A percentile compares a stretch with the other conserved stretches of the same genome.
phyloP scores from a whole-genome alignment of 2,888 invertebrate species.

The Tenthredo mesomela region DNA sequence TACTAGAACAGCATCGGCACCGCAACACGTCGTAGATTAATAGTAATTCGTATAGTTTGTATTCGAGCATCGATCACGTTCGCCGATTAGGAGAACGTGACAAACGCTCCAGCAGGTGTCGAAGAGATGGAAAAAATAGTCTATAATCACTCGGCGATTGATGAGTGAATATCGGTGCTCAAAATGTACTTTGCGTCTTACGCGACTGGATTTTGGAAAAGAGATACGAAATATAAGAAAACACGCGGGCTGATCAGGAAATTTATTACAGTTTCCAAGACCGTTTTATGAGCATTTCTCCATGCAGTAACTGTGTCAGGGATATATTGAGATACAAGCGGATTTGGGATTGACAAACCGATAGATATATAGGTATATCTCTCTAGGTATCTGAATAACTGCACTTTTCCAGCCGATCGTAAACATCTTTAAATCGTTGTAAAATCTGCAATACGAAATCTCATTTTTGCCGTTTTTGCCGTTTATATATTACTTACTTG shows the following conservation, averaged over 20 bases:
- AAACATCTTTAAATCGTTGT: not conserved
- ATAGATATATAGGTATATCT: not conserved
- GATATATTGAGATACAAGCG: not conserved
- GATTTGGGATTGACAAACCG: not conserved
- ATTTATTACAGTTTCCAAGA: not conserved
- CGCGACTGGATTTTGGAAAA: not conserved
- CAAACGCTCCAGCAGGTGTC: not conserved
- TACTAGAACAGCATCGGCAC: not conserved
- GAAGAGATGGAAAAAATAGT: not conserved
- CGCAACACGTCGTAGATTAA: not conserved
- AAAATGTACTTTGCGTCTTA: not conserved
- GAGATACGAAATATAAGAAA: not conserved
- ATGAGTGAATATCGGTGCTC: not conserved
- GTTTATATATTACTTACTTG: not conserved
- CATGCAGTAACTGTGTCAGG: slow-evolving; percentile 21
- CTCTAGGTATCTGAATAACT: not conserved
- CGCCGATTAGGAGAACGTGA: not conserved
- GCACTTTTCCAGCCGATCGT: not conserved
- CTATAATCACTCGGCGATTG: not conserved
- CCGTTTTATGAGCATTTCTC: slow-evolving; percentile 1
- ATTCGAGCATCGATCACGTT: not conserved
- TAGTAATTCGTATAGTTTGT: not conserved
- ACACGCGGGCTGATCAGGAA: not conserved
- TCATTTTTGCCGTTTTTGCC: not conserved
- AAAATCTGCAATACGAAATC: not conserved